phyloP scores from a whole-genome alignment of 2,797 vertebrate species.

The Mico argentatus region DNA sequence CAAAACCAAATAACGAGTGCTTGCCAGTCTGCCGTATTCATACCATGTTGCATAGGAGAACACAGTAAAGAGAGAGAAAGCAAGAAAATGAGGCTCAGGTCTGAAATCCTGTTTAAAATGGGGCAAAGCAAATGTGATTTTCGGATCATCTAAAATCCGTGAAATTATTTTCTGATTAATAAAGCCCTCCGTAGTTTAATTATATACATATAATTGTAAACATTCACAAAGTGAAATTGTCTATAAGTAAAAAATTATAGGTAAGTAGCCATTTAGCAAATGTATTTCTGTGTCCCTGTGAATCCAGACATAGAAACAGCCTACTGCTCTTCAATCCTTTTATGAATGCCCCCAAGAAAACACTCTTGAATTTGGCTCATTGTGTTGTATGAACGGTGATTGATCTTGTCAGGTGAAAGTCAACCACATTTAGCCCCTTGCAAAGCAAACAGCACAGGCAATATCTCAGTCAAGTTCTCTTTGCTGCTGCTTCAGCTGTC shows the following conservation, averaged over 20 bases:
- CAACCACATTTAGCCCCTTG: constrained; percentile 76
- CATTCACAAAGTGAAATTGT: constrained; percentile 49
- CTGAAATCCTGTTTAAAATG: constrained; percentile 30
- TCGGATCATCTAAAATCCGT: constrained; percentile 34
- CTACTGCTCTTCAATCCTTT: constrained; percentile 70
- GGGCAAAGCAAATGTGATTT: neutral
- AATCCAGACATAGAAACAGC: neutral
- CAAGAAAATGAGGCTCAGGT: constrained; percentile 8
- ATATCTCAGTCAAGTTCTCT: constrained; percentile 82
- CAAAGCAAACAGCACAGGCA: constrained; percentile 72
- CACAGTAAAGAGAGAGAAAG: neutral
- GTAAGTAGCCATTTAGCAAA: neutral
- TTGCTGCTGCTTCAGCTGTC: constrained; percentile 83
- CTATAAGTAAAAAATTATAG: constrained; percentile 31
- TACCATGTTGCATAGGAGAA: neutral
- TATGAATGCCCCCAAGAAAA: constrained; percentile 70
- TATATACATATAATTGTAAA: constrained; percentile 33
- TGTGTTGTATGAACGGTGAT: constrained; percentile 73
- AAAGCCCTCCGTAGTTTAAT: constrained; percentile 17
- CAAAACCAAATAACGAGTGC: neutral
- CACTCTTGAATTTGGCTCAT: constrained; percentile 59
- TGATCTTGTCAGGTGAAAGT: constrained; percentile 80
- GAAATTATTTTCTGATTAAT: constrained; percentile 58
- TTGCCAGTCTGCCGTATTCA: neutral
- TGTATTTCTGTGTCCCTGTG: constrained; percentile 44